A percentile compares a stretch with the other conserved stretches of the same genome.
These are phyloP conservation scores for Conopomorpha cramerella DNA, from an alignment of 1,140 invertebrate genomes.

Conservation along the genomic window DNA sequence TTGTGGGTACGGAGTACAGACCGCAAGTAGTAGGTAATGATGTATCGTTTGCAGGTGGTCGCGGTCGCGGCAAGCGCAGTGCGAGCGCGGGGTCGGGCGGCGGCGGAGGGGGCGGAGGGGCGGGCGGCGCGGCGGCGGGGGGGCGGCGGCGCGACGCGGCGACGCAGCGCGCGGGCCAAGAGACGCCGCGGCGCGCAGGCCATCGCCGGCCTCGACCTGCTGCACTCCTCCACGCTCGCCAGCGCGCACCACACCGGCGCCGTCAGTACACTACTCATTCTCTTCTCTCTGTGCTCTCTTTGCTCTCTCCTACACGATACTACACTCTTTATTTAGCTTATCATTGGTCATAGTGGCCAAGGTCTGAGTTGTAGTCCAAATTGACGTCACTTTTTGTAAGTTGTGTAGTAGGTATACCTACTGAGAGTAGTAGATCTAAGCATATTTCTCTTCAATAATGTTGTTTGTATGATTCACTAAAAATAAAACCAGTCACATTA, in stretches of 20 bases:
- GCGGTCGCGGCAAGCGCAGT: constrained; percentile 40
- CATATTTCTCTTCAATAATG: no score
- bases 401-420: no score
- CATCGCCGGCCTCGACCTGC: constrained; percentile 84
- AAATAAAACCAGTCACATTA: no score
- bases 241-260: constrained; percentile 70
- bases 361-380: no score
- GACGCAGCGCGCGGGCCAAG: constrained; percentile 33
- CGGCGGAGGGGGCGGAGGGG: constrained; percentile 27
- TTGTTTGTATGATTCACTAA: not conserved
- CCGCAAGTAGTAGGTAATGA: no score
- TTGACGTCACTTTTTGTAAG: no score
- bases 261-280: constrained; percentile 19
- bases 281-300: no score
- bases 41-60: constrained; percentile 26
- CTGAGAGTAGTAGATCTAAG: no score
- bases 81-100: constrained; percentile 43
- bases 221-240: constrained; percentile 88
- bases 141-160: constrained; percentile 41
- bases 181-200: constrained; percentile 33
- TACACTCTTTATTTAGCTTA: no score
- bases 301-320: no score
- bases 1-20: no score
- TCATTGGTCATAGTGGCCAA: no score
- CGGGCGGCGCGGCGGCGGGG: constrained; percentile 40